phyloP scores from a whole-genome alignment of 2,113 vertebrate species.

The Mixornis gularis region DNA sequence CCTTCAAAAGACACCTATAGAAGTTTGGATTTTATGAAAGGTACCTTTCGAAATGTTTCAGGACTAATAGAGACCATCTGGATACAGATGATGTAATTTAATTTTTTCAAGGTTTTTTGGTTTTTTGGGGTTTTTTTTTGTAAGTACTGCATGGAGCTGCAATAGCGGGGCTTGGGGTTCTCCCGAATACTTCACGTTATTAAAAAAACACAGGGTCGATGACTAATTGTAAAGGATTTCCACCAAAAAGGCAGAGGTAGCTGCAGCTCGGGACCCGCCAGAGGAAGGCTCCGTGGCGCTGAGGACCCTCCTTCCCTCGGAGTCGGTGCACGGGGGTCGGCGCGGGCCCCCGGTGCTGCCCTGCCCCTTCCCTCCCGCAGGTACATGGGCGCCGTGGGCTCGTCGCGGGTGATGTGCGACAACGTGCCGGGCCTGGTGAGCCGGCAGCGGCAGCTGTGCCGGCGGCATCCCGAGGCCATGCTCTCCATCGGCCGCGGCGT shows the following conservation, averaged over 20 bases:
- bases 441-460: conserved; percentile 91
- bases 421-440: conserved; percentile 91
- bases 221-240: background rate
- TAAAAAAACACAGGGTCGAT: conserved; percentile 13
- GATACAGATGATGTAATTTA: conserved; percentile 70
- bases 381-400: conserved; percentile 90
- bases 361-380: conserved; percentile 57
- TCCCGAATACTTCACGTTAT: conserved; percentile 20
- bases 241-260: background rate
- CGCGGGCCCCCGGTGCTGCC: background rate
- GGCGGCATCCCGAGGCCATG: conserved; percentile 87
- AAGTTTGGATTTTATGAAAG: conserved; percentile 67
- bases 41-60: conserved; percentile 65
- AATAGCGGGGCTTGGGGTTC: background rate
- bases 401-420: conserved; percentile 92
- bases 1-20: conserved; percentile 71
- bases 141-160: conserved; percentile 3
- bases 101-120: conserved; percentile 45
- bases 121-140: background rate
- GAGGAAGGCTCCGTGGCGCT: background rate
- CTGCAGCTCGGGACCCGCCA: background rate
- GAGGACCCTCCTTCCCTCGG: background rate
- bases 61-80: conserved; percentile 78
- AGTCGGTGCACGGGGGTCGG: background rate
- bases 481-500: conserved; percentile 86